Evolutionary conservation across 2,888 invertebrate species (phyloP).

Genomic region (Phlogophora meticulosa): DNA sequence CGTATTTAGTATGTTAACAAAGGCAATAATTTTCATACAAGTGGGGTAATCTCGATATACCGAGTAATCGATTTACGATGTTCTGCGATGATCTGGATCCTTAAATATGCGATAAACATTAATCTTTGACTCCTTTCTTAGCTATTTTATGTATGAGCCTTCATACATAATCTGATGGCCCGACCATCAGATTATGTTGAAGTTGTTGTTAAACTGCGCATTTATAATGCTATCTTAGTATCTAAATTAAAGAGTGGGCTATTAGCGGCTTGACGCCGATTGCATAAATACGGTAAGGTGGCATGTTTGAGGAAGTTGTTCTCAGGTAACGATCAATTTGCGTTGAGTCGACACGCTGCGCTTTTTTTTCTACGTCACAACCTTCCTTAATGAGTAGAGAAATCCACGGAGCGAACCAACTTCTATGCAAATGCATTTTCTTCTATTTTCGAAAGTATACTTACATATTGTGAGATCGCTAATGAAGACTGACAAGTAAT

Average conservation of each 20-base stretch:
- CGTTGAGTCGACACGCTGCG: conserved; percentile 70
- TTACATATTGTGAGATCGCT: conserved; percentile 75
- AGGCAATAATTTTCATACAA: conserved; percentile 74
- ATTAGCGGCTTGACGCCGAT: conserved; percentile 71
- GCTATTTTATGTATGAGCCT: conserved; percentile 44
- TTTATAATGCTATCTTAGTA: conserved; percentile 56
- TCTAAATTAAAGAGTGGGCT: conserved; percentile 68
- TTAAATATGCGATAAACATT: conserved; percentile 51
- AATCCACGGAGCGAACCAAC: conserved; percentile 78
- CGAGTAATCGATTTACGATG: conserved; percentile 66
- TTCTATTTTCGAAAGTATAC: conserved; percentile 83
- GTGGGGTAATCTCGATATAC: conserved; percentile 66
- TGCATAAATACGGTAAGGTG: conserved; percentile 79
- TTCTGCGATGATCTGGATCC: conserved; percentile 59
- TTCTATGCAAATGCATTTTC: conserved; percentile 86
- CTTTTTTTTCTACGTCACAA: conserved; percentile 76
- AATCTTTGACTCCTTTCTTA: conserved; percentile 50
- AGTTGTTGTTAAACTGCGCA: conserved; percentile 48
- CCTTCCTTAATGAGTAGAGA: conserved; percentile 87
- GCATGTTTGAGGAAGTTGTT: conserved; percentile 80
- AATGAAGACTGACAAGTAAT: conserved; percentile 72
- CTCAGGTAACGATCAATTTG: conserved; percentile 82
- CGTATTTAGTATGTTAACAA: conserved; percentile 73
- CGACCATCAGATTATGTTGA: too few species aligned
- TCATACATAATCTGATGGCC: conserved; percentile 47